A percentile compares a stretch with the other conserved stretches of the same genome.
Conservation (phyloP, 2,888 invertebrate genomes). For the Panzeria rudis region DNA sequence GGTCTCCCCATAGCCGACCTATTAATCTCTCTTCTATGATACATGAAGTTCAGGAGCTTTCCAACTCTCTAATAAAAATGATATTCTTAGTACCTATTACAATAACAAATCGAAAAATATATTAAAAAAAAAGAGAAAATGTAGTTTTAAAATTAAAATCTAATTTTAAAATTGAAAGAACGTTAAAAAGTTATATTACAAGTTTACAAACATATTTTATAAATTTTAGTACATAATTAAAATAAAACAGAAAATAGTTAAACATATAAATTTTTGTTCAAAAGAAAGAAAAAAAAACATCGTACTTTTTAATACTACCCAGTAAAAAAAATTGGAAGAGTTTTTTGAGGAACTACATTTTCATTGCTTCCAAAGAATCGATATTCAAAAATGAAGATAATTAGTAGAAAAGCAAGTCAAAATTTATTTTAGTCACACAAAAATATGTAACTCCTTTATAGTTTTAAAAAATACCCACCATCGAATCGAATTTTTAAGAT, state of each 20-base stretch:
- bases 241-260: constrained; percentile 25
- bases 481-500: no score
- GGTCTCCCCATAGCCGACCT: not conserved
- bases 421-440: no score
- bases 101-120: constrained; percentile 61
- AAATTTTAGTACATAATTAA: constrained; percentile 12
- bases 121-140: constrained; percentile 3
- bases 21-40: not conserved
- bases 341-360: no score
- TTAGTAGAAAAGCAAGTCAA: no score
- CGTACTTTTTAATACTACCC: not conserved
- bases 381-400: no score
- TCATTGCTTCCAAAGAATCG: no score
- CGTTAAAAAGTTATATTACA: constrained; percentile 32
- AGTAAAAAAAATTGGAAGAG: no score
- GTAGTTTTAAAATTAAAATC: constrained; percentile 45
- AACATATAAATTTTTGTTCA: constrained; percentile 5
- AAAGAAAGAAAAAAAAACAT: not conserved
- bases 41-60: not conserved
- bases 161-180: constrained; percentile 6
- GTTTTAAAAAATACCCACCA: no score
- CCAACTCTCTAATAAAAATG: constrained; percentile 74
- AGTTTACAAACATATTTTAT: constrained; percentile 9
- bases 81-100: constrained; percentile 83
- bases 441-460: no score